These are phyloP conservation scores for Syngnathus scovelli DNA, from an alignment of 2,113 vertebrate species.

Conservation along the genomic window DNA sequence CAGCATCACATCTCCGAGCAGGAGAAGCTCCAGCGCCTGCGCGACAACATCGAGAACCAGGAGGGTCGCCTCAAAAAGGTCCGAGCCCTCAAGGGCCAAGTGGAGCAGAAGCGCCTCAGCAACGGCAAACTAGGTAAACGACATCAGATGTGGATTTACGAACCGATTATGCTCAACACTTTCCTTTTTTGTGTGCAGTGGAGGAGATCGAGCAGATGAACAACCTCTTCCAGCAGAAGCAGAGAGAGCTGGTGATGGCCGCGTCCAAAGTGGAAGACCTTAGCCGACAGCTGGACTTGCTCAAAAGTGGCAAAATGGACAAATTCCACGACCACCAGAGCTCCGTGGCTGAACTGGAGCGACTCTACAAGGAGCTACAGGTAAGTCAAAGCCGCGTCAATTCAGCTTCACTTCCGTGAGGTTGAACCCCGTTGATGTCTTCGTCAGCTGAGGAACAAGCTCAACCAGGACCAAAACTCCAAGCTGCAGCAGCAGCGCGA, in stretches of 20 bases:
- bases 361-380: constrained; percentile 96
- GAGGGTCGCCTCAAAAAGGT: constrained; percentile 93
- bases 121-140: constrained; percentile 88
- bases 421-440: background rate
- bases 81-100: constrained; percentile 87
- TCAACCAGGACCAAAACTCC: constrained; percentile 95
- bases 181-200: constrained; percentile 65
- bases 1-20: constrained; percentile 88
- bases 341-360: constrained; percentile 87
- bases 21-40: constrained; percentile 85
- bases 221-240: constrained; percentile 94
- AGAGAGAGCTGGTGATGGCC: constrained; percentile 87
- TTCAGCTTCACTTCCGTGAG: background rate
- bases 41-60: constrained; percentile 90
- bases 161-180: constrained; percentile 15
- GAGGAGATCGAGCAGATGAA: constrained; percentile 99
- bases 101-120: constrained; percentile 94
- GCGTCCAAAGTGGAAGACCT: constrained; percentile 92
- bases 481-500: constrained; percentile 95
- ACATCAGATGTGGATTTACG: background rate
- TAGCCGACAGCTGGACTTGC: constrained; percentile 88
- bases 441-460: constrained; percentile 84
- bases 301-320: constrained; percentile 88
- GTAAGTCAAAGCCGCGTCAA: constrained; percentile 51
- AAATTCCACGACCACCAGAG: constrained; percentile 85